phyloP scores from a whole-genome alignment of 1,140 invertebrate species.

The Pseudomyrmex pallidus region DNA sequence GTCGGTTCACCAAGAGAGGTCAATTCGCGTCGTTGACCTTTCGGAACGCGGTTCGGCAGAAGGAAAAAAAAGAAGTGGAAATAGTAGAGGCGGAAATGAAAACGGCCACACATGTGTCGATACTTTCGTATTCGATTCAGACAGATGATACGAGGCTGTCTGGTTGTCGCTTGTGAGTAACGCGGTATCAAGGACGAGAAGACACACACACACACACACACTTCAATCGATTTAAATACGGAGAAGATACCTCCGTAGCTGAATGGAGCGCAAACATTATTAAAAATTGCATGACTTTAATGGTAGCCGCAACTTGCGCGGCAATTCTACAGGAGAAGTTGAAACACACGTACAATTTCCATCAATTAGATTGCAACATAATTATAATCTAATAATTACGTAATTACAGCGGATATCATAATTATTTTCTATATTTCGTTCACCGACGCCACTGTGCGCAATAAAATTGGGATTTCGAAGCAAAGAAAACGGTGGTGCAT shows the following conservation, averaged over 20 bases:
- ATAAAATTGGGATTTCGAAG: too few relatives aligned
- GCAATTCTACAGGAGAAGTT: too few relatives aligned
- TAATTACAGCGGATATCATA: neutral
- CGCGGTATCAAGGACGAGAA: constrained; percentile 10
- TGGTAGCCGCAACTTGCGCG: too few relatives aligned
- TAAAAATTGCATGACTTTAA: neutral
- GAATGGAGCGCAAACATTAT: neutral
- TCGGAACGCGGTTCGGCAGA: constrained; percentile 24
- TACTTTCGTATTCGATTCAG: constrained; percentile 23
- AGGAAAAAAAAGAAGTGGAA: neutral
- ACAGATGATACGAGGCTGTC: constrained; percentile 8
- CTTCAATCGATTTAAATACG: constrained; percentile 18
- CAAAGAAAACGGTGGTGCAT: neutral
- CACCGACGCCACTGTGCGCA: too few relatives aligned
- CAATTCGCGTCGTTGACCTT: constrained; percentile 54
- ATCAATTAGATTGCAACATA: too few relatives aligned
- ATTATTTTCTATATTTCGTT: neutral
- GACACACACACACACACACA: constrained; percentile 1
- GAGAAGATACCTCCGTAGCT: neutral
- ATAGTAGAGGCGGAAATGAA: neutral
- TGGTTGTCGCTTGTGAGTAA: constrained; percentile 35
- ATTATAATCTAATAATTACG: neutral
- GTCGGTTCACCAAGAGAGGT: constrained; percentile 21
- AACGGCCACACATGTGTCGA: constrained; percentile 17
- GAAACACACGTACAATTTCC: too few relatives aligned